Evolutionary conservation across 1,140 invertebrate species (phyloP), one percentile per base, ranked within the genome.

Genomic region (Holcopasites calliopsidis): DNA sequence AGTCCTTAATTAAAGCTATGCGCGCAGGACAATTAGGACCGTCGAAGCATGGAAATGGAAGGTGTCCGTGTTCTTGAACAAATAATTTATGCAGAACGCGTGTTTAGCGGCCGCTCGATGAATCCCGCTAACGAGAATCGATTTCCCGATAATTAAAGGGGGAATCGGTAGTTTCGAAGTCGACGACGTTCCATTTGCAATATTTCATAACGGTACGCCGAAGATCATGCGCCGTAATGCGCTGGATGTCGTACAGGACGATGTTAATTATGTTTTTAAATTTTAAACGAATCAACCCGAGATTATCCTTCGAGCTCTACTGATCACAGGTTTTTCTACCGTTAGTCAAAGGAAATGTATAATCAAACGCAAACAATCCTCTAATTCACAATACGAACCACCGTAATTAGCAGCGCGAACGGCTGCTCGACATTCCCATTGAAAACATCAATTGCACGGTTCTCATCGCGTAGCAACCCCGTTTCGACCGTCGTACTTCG

Each of bases 1-100:
- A 79, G 65, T 72, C 77, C 77, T 77, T 84, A 76, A 85, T 88
- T 79, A 87, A 88, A 83, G 78, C 72, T 84, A 79, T 84, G 82
- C 71, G 79, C 73, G 82, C 72, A 65, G 64, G 71, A 80, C 82
- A 87, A 86, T 88, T 83, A 87, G 79, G 66, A 83, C 76, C 80
- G 71, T 57, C 31, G 18, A 2, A 7, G 42, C 7, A 23, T n/a
- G 5, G 47, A 61, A 49, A n/a, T 21, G 26, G 21, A 47, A 62
- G 28, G 23, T 16, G 70, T 68, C 52, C 49, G 28, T 11, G 60
- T 40, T 54, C 49, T 42, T 44, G n/a, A 33, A 5, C 38, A 44
- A 64, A 64, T 61, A 61, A 71, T 62, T 66, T 26, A 47, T 33
- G 26, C 10, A 2, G n/a, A 1, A 21, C n/a, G 13, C 52, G 23